A percentile compares a stretch with the other conserved stretches of the same genome.
Evolutionary conservation across 37 sponge, comb jelly and placozoan genomes (phyloP).

Genomic region (Ephydatia muelleri): DNA sequence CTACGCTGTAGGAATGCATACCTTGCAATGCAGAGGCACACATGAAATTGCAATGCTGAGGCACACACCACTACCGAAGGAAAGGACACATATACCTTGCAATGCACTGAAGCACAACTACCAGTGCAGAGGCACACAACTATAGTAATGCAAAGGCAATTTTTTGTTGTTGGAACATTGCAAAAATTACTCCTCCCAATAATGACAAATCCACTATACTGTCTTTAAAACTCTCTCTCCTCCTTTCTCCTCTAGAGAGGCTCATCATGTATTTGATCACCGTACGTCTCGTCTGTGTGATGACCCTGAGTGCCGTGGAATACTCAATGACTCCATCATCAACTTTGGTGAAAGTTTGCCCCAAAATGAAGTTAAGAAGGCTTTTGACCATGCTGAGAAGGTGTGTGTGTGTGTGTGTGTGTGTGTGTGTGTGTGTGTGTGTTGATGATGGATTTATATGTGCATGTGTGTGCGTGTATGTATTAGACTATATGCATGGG

Average conservation of each 20-base stretch:
- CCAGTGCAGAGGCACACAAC: no score
- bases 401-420: conserved; percentile 10
- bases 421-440: conserved; percentile 33
- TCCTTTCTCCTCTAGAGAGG: conserved; percentile 30
- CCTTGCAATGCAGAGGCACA: no score
- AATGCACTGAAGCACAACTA: no score
- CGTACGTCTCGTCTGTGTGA: conserved; percentile 77
- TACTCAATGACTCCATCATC: conserved; percentile 80
- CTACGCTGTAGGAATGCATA: no score
- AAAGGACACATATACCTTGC: no score
- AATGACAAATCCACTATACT: no score
- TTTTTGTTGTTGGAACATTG: not conserved
- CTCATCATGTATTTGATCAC: conserved; percentile 63
- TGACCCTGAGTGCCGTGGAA: conserved; percentile 67
- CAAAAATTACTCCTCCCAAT: not conserved
- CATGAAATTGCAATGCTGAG: no score
- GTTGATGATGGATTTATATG: not conserved
- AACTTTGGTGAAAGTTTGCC: conserved; percentile 91
- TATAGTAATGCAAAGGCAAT: no score
- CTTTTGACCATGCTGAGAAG: conserved; percentile 67
- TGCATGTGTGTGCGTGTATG: conserved; percentile 15
- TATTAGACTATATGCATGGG: conserved; percentile 9
- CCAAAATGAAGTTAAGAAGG: conserved; percentile 60
- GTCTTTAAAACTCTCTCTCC: not conserved
- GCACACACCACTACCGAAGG: no score